Percentiles rank a stretch among this genome's conserved stretches.
Conservation (phyloP, 2,888 invertebrate genomes). For the Acrobasis consociella region DNA sequence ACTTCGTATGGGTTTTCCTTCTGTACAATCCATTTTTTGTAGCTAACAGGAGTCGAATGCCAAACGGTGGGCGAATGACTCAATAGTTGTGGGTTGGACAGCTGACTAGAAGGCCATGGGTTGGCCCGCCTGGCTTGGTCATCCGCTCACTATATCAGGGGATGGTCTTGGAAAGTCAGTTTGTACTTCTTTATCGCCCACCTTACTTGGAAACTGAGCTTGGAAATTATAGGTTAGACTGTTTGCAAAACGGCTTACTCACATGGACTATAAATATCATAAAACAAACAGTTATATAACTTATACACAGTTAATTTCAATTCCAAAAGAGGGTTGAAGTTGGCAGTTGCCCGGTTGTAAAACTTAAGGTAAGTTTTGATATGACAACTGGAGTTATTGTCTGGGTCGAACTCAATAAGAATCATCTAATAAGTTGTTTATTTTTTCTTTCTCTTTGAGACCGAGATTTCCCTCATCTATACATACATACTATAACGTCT, state of each 20-base stretch:
- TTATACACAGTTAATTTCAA: too few relatives aligned
- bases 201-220: too few relatives aligned
- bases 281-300: too few relatives aligned
- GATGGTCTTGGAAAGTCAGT: slow-evolving; percentile 1
- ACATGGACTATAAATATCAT: not conserved
- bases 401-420: too few relatives aligned
- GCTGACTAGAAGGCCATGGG: slow-evolving; percentile 58
- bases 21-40: slow-evolving; percentile 2
- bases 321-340: too few relatives aligned
- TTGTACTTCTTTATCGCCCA: not conserved
- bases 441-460: too few relatives aligned
- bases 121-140: slow-evolving; percentile 53
- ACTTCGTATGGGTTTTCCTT: not conserved
- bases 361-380: too few relatives aligned
- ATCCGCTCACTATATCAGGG: slow-evolving; percentile 51
- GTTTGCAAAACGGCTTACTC: not conserved
- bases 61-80: slow-evolving; percentile 68
- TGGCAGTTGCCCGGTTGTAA: too few relatives aligned
- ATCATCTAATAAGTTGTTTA: too few relatives aligned
- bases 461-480: too few relatives aligned
- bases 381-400: too few relatives aligned
- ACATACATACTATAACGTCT: too few relatives aligned
- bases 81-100: slow-evolving; percentile 66
- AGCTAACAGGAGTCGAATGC: slow-evolving; percentile 40
- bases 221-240: not conserved